Evolutionary conservation across 2,888 invertebrate species (phyloP).

Genomic region (Aphidoletes aphidimyza): DNA sequence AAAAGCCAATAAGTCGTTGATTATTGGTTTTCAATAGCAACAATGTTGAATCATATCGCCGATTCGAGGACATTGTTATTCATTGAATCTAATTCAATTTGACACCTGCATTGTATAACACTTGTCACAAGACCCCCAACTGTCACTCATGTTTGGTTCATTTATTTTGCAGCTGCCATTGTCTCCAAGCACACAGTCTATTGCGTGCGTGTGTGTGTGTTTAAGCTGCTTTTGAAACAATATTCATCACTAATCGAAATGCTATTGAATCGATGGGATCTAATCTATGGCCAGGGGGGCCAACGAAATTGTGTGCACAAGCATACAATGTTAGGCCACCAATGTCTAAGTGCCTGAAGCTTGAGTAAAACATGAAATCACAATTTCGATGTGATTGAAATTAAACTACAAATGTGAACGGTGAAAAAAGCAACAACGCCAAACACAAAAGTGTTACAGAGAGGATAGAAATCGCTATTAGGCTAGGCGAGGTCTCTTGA

Average conservation of each 20-base stretch:
- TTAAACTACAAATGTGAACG: neutral
- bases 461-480: neutral
- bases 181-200: too few relatives aligned
- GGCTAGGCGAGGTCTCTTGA: too few relatives aligned
- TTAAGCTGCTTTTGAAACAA: slow-evolving; percentile 13
- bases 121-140: slow-evolving; percentile 43
- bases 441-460: too few relatives aligned
- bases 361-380: slow-evolving; percentile 14
- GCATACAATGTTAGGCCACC: neutral
- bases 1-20: neutral
- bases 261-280: slow-evolving; percentile 39
- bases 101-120: slow-evolving; percentile 52
- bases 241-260: slow-evolving; percentile 47
- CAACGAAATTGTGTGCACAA: neutral
- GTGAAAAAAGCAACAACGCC: neutral
- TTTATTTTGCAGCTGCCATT: slow-evolving; percentile 15
- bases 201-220: too few relatives aligned
- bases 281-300: slow-evolving; percentile 8
- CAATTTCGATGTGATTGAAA: slow-evolving; percentile 7
- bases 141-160: slow-evolving; percentile 23
- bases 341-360: slow-evolving; percentile 18
- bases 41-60: neutral
- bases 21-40: neutral
- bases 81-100: slow-evolving; percentile 52
- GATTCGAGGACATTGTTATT: slow-evolving; percentile 9